Base-by-base conservation (phyloP, 2,113 vertebrate species). In the Empidonax traillii region DNA sequence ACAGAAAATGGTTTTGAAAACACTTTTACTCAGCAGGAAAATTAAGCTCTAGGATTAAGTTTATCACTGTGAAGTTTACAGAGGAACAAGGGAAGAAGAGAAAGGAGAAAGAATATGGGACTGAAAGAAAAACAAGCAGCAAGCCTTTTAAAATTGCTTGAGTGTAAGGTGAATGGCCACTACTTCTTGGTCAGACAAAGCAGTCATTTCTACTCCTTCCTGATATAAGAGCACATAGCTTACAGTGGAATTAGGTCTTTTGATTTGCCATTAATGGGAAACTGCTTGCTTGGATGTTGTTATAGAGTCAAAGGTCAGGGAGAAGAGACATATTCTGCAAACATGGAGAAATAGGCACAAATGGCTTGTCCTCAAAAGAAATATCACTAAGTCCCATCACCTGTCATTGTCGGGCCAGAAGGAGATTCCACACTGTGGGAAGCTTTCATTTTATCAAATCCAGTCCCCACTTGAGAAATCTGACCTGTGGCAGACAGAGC, bases 401-500 rank as follows among this genome's bases (percentile, higher is more conserved):
- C 43, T 67, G 46, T 21, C 39, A 52, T 37, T 66, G 27, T 52
- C 59, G 74, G 69, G 55, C 61, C 56, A 51, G 35, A 47, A 61
- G 39, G 10, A 67, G 52, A 78, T 73, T 52, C n/a, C 55, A 39
- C 1, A 1, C 27, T 55, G 13, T 20, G 20, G 41, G 52, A 76
- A 93, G 61, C 13, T 71, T 76, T 87, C 10, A 3, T 30, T 44
- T 63, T 55, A 79, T n/a, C 46, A 77, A 69, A 82, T 24, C 20
- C 63, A 67, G 59, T 35, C 24, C 31, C 43, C 20, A 30, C 7
- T 1, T 68, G 89, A 97, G 95, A 96, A 96, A 97, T 66, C 76
- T 94, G 91, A 97, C 28, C 75, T 95, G 93, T 93, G 94, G 74
- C 72, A 95, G 93, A 74, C 65, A 83, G 25, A 85, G 69, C 39